Evolutionary conservation across 2,797 vertebrate species (phyloP), one percentile per base, ranked within the genome.

Genomic region (Odontamblyopus rebecca): DNA sequence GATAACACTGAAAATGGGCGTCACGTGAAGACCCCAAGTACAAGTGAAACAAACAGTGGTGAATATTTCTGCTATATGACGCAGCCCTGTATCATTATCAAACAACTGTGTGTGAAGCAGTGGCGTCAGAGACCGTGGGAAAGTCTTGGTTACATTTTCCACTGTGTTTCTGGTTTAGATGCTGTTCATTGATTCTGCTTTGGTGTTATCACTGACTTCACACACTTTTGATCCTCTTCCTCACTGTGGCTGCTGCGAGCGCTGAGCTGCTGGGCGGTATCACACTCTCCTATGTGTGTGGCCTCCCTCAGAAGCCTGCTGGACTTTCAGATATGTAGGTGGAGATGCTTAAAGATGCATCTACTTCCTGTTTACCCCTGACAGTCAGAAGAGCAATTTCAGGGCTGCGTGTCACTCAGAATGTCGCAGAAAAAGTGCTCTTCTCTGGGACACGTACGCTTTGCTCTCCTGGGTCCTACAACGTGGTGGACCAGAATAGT

Each of bases 351-450:
- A 89, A 88, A 90, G 81, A 89, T 84, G 69, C 68, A 51, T 81
- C 68, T 61, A 77, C 82, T 93, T 95, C 93, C 94, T 94, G 93
- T 94, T 94, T 93, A 91, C 80, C 16, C 68, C 73, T 75, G 77
- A 87, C 13, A 74, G 85, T 89, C 82, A 84, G 71, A 79, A 86
- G 72, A 41, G n/a, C 63, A 71, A 12, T 72, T 53, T 60, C 71
- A 13, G 3, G 68, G 61, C 56, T 27, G 76, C 19, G 6, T 76
- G 69, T 68, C 16, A 7, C 70, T 76, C 62, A 7, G 29, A 26
- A 41, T 4, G 0, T 79, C 68, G 72, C 74, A 3, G 6, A 41
- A 54, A 61, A 41, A 48, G 16, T 18, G 70, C 62, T 70, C 74
- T 9, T 61, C 61, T 66, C 72, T 57, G 51, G 44, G 51, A 75